Conservation (phyloP, 2,113 vertebrate genomes). For the Todiramphus chloris region DNA sequence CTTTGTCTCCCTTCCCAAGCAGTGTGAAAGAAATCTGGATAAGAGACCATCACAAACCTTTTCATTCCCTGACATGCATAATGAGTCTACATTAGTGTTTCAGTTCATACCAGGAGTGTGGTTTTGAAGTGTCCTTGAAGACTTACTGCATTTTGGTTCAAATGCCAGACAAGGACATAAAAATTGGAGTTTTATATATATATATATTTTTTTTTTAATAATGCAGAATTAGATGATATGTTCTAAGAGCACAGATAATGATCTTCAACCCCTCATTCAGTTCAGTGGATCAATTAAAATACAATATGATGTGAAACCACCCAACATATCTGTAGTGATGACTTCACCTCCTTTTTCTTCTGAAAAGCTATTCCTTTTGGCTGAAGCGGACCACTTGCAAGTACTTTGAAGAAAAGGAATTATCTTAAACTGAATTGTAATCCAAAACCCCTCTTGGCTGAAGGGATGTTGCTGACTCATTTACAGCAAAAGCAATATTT, state of each 20-base stretch:
- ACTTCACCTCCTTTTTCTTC: not conserved
- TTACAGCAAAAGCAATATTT: not conserved
- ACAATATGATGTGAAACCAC: not conserved
- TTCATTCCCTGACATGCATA: not conserved
- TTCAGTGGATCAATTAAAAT: not conserved
- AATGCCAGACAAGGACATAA: not conserved
- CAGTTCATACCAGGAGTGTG: not conserved
- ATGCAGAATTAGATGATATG: not conserved
- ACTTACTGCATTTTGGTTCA: not conserved
- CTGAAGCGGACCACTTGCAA: not conserved
- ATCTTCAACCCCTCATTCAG: not conserved
- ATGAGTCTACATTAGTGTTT: not conserved
- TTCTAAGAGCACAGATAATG: not conserved
- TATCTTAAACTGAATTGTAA: not conserved
- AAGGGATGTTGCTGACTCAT: not conserved
- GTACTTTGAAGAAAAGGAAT: not conserved
- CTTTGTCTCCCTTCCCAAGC: not conserved
- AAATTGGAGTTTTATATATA: not conserved
- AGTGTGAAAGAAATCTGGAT: not conserved
- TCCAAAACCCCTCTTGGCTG: not conserved
- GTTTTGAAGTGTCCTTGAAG: not conserved
- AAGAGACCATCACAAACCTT: not conserved
- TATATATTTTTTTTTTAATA: not conserved
- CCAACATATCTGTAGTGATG: not conserved
- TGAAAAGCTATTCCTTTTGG: not conserved